A percentile compares a stretch with the other conserved stretches of the same genome.
Evolutionary conservation across 2,888 invertebrate genomes (phyloP).

Genomic region (Timandra comae): DNA sequence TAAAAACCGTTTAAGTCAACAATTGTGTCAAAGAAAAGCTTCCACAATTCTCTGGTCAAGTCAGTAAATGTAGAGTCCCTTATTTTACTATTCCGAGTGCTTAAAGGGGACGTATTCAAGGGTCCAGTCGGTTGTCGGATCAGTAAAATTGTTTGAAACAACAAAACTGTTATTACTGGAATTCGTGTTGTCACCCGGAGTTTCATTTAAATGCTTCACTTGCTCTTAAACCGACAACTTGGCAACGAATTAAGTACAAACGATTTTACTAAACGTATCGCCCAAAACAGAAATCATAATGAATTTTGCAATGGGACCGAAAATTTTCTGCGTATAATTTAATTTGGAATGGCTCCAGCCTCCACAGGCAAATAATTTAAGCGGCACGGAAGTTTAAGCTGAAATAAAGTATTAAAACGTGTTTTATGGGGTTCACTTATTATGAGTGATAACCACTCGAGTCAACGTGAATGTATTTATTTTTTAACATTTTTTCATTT

Average conservation of each 20-base stretch:
- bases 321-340: constrained; percentile 65
- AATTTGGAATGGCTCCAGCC: constrained; percentile 71
- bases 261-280: constrained; percentile 37
- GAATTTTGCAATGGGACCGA: constrained; percentile 56
- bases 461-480: constrained; percentile 42
- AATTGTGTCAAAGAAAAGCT: no score
- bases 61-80: no score
- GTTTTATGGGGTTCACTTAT: constrained; percentile 57
- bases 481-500: not conserved
- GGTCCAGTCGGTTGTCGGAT: constrained; percentile 24
- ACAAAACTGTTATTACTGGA: constrained; percentile 28
- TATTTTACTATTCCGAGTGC: constrained; percentile 10
- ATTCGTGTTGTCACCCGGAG: constrained; percentile 29
- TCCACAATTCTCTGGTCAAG: no score
- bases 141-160: constrained; percentile 28
- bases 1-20: no score
- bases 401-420: constrained; percentile 70
- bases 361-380: constrained; percentile 68
- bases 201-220: constrained; percentile 31
- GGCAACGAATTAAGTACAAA: constrained; percentile 40
- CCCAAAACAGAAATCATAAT: constrained; percentile 47
- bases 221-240: constrained; percentile 30
- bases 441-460: constrained; percentile 62
- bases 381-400: constrained; percentile 67
- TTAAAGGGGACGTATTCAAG: constrained; percentile 19